Percentiles rank a stretch among this genome's conserved stretches.
Evolutionary conservation across 2,797 vertebrate species (phyloP).

Genomic region (Thripadectes ignobilis): DNA sequence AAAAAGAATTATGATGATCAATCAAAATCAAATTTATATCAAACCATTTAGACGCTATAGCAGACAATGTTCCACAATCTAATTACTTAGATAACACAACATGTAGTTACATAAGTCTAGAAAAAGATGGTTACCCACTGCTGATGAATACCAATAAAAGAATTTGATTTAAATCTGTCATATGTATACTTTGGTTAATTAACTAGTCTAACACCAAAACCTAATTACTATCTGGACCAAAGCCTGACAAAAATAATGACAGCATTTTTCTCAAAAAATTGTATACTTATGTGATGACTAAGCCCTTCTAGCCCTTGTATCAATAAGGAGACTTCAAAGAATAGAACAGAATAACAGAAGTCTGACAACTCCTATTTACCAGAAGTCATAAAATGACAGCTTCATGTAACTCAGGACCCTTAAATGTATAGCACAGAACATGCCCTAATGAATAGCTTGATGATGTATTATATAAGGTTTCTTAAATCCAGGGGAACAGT

Average conservation of each 20-base stretch:
- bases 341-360: background rate
- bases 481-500: background rate
- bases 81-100: background rate
- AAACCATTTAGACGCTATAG: background rate
- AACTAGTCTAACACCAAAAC: background rate
- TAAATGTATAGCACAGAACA: background rate
- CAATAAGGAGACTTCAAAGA: background rate
- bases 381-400: background rate
- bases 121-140: background rate
- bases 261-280: background rate
- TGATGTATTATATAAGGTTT: background rate
- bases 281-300: background rate
- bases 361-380: background rate
- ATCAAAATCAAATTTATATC: background rate
- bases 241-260: background rate
- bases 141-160: background rate
- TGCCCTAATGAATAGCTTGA: background rate
- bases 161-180: background rate
- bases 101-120: background rate
- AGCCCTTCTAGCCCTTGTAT: background rate
- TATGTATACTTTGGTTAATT: background rate
- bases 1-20: background rate
- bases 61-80: background rate
- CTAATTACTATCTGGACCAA: background rate
- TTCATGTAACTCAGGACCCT: background rate